Conservation (phyloP, 2,113 vertebrate genomes). For the Podiceps cristatus region DNA sequence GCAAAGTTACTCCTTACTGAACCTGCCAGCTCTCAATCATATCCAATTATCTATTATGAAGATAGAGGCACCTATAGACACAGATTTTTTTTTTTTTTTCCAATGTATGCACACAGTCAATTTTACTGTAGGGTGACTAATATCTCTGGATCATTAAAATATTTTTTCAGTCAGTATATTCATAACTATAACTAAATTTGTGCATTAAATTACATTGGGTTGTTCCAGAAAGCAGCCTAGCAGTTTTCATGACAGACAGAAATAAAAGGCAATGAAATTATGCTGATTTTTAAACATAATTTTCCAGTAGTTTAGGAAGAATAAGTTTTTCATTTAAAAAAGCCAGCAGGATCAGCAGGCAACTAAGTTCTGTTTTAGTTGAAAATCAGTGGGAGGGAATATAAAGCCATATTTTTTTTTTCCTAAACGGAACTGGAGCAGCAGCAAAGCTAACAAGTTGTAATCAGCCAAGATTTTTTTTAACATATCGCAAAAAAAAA, state of each 20-base stretch:
- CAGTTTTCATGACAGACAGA: conserved; percentile 74
- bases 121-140: conserved; percentile 64
- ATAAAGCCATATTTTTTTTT: conserved; percentile 78
- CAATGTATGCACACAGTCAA: conserved; percentile 17
- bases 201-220: conserved; percentile 42
- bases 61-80: conserved; percentile 3
- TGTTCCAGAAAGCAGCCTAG: conserved; percentile 59
- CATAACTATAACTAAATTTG: conserved; percentile 60
- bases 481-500: conserved; percentile 47
- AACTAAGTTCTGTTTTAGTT: conserved; percentile 84
- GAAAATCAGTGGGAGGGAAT: conserved; percentile 83
- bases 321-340: conserved; percentile 85
- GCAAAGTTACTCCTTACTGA: background rate
- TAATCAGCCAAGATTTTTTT: conserved; percentile 73
- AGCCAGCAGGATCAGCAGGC: conserved; percentile 83
- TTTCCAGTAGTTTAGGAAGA: conserved; percentile 85
- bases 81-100: background rate
- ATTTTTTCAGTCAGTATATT: conserved; percentile 75
- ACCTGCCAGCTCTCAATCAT: background rate
- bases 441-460: conserved; percentile 76
- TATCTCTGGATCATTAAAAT: conserved; percentile 71
- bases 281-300: conserved; percentile 86
- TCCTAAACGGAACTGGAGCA: conserved; percentile 76
- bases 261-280: conserved; percentile 80
- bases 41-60: conserved; percentile 21